A percentile compares a stretch with the other conserved stretches of the same genome.
Evolutionary conservation across 2,888 invertebrate species (phyloP).

Genomic region (Cynaeus angustus): DNA sequence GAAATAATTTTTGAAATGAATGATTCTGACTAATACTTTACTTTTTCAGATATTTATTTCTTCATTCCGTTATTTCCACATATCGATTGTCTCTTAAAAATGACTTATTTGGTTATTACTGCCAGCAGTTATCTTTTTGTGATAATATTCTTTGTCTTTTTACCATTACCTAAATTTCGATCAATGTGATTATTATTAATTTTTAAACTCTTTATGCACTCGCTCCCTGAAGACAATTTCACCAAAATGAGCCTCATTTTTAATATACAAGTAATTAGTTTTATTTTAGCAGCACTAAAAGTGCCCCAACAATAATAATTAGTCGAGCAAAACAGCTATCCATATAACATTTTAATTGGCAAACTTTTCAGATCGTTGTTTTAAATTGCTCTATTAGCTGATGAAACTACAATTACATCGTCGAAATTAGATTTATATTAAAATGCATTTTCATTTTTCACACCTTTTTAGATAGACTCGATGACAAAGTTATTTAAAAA

Average conservation of each 20-base stretch:
- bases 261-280: neutral
- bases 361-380: conserved; percentile 37
- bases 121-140: too few species aligned
- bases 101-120: too few species aligned
- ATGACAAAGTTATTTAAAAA: neutral
- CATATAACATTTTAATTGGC: conserved; percentile 46
- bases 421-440: conserved; percentile 17
- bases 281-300: conserved; percentile 3
- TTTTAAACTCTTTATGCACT: too few species aligned
- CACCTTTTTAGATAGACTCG: neutral
- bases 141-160: too few species aligned
- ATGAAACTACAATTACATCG: conserved; percentile 35
- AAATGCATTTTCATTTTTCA: conserved; percentile 6
- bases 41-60: too few species aligned
- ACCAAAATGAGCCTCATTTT: neutral
- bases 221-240: neutral
- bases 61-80: too few species aligned
- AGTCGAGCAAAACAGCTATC: conserved; percentile 9
- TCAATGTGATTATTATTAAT: too few species aligned
- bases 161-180: too few species aligned
- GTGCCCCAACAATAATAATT: conserved; percentile 5
- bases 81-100: too few species aligned
- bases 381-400: conserved; percentile 45
- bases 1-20: too few species aligned
- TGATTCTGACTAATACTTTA: too few species aligned